These are phyloP conservation scores for Calonectris borealis DNA, from an alignment of 2,113 vertebrate genomes.

Conservation along the genomic window DNA sequence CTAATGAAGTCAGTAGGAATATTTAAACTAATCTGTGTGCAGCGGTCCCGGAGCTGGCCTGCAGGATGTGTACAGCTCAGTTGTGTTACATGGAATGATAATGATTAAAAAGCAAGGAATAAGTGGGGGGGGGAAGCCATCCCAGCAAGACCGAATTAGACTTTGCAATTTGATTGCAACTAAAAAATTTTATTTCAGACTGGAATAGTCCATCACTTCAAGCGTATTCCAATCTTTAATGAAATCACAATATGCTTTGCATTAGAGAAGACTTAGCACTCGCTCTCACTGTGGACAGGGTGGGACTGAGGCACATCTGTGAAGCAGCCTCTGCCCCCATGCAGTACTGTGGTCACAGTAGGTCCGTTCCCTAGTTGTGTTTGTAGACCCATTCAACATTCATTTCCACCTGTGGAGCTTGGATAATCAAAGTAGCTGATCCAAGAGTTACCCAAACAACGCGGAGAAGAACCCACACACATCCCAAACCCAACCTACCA, in stretches of 20 bases:
- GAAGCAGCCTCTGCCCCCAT: neutral
- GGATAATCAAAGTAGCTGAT: neutral
- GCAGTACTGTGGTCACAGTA: neutral
- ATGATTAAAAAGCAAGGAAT: neutral
- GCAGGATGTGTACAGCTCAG: constrained; percentile 3
- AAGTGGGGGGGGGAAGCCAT: neutral
- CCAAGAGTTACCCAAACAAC: neutral
- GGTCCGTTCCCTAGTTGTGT: neutral
- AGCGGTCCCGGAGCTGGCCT: neutral
- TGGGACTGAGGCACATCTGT: neutral
- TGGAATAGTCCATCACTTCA: neutral
- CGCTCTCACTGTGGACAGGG: neutral
- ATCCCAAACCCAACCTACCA: neutral
- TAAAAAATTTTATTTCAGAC: neutral
- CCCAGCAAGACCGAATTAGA: neutral
- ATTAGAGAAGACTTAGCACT: neutral
- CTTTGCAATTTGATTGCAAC: neutral
- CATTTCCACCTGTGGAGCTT: neutral
- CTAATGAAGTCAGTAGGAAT: neutral
- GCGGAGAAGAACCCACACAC: neutral
- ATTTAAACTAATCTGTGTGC: neutral
- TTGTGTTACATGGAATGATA: neutral
- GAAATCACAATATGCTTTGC: neutral
- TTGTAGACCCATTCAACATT: neutral
- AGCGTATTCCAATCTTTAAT: neutral